phyloP scores from a whole-genome alignment of 2,888 invertebrate genomes.

The Saturnia japonica region DNA sequence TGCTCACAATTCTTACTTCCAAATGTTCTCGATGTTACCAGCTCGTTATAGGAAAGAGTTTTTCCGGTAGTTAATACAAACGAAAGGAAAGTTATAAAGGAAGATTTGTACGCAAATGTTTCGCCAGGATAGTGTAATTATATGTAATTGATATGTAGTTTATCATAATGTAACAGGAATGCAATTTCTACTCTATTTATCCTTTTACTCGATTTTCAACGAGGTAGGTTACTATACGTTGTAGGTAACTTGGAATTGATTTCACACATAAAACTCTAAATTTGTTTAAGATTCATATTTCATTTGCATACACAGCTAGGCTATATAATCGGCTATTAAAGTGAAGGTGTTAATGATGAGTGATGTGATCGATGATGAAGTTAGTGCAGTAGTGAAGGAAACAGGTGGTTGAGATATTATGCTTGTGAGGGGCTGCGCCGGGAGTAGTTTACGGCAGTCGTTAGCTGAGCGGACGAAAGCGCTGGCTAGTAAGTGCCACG shows the following conservation, averaged over 20 bases:
- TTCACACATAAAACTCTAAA: slow-evolving; percentile 25
- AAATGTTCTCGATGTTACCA: too few species aligned
- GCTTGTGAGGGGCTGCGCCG: slow-evolving; percentile 75
- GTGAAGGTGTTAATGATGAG: slow-evolving; percentile 37
- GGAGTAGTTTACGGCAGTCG: slow-evolving; percentile 74
- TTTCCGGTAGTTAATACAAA: too few species aligned
- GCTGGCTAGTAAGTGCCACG: slow-evolving; percentile 75
- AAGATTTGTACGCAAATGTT: too few species aligned
- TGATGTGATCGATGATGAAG: slow-evolving; percentile 39
- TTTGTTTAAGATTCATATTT: background rate
- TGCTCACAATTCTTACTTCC: too few species aligned
- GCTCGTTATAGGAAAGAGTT: too few species aligned
- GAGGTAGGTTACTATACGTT: too few species aligned
- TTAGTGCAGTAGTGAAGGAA: slow-evolving; percentile 36
- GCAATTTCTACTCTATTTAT: background rate
- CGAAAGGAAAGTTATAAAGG: too few species aligned
- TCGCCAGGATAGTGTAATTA: too few species aligned
- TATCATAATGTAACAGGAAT: background rate
- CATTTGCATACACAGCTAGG: slow-evolving; percentile 8
- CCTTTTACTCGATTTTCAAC: background rate
- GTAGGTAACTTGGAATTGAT: slow-evolving; percentile 44
- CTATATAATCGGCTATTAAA: slow-evolving; percentile 7
- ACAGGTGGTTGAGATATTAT: slow-evolving; percentile 62
- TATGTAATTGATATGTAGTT: too few species aligned
- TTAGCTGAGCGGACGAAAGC: slow-evolving; percentile 78